Conservation (phyloP, 1,140 invertebrate genomes). For the Scaptomyza pallida region DNA sequence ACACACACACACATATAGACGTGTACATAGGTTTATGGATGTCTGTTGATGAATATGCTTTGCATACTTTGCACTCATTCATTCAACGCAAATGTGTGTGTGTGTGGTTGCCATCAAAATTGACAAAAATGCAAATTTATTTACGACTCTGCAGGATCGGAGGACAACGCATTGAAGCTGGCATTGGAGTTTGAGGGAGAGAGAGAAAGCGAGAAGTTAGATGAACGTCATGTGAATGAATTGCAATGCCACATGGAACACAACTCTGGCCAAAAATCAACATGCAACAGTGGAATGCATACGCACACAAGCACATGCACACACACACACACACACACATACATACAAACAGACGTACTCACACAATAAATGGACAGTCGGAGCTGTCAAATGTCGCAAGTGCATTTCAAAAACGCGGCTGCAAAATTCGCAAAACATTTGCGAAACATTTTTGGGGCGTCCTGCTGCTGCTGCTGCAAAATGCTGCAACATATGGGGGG, state of each 20-base stretch:
- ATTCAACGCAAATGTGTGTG: conserved; percentile 28
- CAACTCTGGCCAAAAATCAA: conserved; percentile 66
- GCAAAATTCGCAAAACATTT: conserved; percentile 70
- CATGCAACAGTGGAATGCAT: conserved; percentile 49
- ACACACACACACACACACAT: no score
- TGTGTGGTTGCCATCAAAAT: conserved; percentile 68
- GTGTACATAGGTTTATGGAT: neutral
- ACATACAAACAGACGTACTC: conserved; percentile 2
- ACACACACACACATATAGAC: neutral
- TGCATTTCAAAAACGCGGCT: conserved; percentile 75
- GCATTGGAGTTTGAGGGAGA: conserved; percentile 7
- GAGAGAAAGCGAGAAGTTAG: conserved; percentile 19
- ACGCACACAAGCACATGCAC: conserved; percentile 3
- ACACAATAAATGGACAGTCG: conserved; percentile 55
- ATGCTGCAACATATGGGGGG: neutral
- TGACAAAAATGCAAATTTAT: conserved; percentile 82
- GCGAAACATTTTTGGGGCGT: conserved; percentile 15
- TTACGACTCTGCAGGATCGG: conserved; percentile 69
- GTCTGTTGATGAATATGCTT: conserved; percentile 55
- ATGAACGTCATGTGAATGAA: conserved; percentile 63
- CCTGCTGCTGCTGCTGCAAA: no score
- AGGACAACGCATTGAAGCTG: conserved; percentile 23
- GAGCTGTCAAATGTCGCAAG: conserved; percentile 78
- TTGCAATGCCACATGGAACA: conserved; percentile 59
- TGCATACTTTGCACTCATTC: conserved; percentile 66